Conservation (phyloP, 2,888 invertebrate genomes). For the Polyploca ridens region DNA sequence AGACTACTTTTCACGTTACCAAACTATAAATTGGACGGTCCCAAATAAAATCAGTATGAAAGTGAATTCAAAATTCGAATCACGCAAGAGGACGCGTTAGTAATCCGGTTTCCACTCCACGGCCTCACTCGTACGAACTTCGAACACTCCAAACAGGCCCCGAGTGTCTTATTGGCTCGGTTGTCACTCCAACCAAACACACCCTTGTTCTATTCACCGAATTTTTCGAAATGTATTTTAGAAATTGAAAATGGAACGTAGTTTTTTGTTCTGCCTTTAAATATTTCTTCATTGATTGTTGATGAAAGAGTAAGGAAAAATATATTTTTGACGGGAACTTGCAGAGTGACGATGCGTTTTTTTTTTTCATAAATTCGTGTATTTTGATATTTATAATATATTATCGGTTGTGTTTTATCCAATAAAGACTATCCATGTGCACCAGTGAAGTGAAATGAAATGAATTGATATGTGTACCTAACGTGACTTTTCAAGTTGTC, state of each 20-base stretch:
- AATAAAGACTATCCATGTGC: no score
- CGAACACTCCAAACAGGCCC: constrained; percentile 11
- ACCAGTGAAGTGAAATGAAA: no score
- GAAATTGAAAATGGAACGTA: neutral
- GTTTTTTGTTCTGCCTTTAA: no score
- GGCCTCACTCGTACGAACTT: constrained; percentile 35
- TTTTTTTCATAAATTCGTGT: no score
- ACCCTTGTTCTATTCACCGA: constrained; percentile 17
- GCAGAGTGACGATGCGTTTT: no score
- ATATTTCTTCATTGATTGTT: no score
- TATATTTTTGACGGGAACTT: no score
- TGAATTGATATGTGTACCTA: no score
- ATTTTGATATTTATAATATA: no score
- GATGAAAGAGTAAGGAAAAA: no score
- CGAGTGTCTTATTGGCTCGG: constrained; percentile 50
- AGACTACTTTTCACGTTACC: constrained; percentile 18
- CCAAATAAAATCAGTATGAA: constrained; percentile 40
- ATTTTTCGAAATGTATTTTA: neutral
- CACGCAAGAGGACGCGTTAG: constrained; percentile 47
- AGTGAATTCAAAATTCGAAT: constrained; percentile 53
- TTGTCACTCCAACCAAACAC: constrained; percentile 45
- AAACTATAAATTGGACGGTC: constrained; percentile 33
- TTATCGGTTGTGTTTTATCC: no score
- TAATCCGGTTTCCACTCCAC: constrained; percentile 45
- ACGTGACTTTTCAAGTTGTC: no score